phyloP scores from a whole-genome alignment of 2,113 vertebrate genomes.

The Podiceps cristatus region DNA sequence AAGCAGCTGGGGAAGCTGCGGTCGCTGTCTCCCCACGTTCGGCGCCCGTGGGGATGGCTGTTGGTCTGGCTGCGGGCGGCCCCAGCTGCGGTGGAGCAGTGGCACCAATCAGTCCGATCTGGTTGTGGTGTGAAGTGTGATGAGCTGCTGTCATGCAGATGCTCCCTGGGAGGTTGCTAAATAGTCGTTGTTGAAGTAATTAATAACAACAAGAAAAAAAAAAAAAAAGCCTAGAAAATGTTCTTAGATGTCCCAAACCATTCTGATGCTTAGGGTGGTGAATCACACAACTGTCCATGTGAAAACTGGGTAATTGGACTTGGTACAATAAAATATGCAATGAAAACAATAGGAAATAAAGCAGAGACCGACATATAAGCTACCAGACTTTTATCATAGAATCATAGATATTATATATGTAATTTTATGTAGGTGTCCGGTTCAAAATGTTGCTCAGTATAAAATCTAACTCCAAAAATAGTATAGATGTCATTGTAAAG shows the following conservation, averaged over 20 bases:
- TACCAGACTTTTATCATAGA: not conserved
- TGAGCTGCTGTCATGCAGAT: conserved; percentile 9
- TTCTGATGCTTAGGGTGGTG: not conserved
- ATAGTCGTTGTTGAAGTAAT: conserved; percentile 15
- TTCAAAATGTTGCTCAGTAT: not conserved
- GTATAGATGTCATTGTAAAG: not conserved
- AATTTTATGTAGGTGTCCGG: not conserved
- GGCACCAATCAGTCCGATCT: not conserved
- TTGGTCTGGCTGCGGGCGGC: not conserved
- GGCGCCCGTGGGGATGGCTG: rapidly evolving
- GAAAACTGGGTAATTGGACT: not conserved
- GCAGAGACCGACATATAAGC: not conserved
- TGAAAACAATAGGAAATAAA: not conserved
- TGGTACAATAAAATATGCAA: not conserved
- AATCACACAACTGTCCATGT: not conserved
- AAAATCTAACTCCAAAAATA: not conserved
- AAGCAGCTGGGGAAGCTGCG: not conserved
- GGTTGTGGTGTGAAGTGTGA: not conserved
- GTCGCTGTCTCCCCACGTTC: rapidly evolving
- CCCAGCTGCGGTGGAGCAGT: not conserved
- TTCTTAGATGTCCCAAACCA: not conserved
- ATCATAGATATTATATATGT: too few species aligned
- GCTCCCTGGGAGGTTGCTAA: conserved; percentile 6
- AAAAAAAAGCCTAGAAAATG: not conserved
- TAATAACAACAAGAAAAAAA: not conserved